A percentile compares a stretch with the other conserved stretches of the same genome.
These are phyloP conservation scores for Drosophila tani DNA, from an alignment of 1,140 invertebrate species.

Conservation along the genomic window DNA sequence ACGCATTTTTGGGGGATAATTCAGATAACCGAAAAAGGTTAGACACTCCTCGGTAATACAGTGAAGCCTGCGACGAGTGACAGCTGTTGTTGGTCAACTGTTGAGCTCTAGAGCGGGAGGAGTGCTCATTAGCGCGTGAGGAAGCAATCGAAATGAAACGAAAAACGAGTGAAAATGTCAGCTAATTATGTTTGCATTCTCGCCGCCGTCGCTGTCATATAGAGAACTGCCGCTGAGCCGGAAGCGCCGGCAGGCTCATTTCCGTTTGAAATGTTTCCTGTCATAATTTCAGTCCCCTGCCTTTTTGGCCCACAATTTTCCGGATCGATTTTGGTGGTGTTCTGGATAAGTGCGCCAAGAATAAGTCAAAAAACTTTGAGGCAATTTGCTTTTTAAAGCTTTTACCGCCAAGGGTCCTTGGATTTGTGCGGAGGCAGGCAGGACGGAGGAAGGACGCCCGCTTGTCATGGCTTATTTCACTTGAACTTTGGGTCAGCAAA, in stretches of 20 bases:
- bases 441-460: conserved; percentile 6
- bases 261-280: conserved; percentile 74
- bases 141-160: conserved; percentile 20
- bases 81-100: conserved; percentile 56
- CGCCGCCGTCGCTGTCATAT: conserved; percentile 6
- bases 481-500: conserved; percentile 77
- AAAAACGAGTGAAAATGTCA: conserved; percentile 59
- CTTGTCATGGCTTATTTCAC: conserved; percentile 82
- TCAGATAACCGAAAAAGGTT: conserved; percentile 56
- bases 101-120: conserved; percentile 36
- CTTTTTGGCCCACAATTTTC: conserved; percentile 1
- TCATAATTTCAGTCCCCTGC: conserved; percentile 52
- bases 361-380: conserved; percentile 66
- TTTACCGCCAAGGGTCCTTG: conserved; percentile 40
- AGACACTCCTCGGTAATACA: conserved; percentile 1
- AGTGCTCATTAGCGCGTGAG: conserved; percentile 52
- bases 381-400: conserved; percentile 70
- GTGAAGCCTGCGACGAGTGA: conserved; percentile 39
- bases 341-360: conserved; percentile 62
- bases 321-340: conserved; percentile 49
- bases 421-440: conserved; percentile 1
- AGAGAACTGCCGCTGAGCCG: conserved; percentile 47
- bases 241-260: conserved; percentile 69
- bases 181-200: conserved; percentile 65
- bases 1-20: conserved; percentile 20